phyloP scores from a whole-genome alignment of 2,888 invertebrate genomes.

The Agrotis clavis region DNA sequence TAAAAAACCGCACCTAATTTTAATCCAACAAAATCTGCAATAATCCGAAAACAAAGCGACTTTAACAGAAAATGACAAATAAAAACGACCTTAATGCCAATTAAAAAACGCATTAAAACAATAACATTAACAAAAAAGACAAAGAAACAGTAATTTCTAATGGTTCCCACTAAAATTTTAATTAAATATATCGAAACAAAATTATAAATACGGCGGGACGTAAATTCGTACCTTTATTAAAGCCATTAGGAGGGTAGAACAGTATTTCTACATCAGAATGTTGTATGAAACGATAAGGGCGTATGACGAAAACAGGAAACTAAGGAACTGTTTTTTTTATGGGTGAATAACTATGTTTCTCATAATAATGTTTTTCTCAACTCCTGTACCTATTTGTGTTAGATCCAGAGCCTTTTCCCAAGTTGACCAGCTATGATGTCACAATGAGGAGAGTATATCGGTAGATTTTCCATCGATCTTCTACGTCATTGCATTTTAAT shows the following conservation, averaged over 20 bases:
- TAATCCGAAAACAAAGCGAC: slow-evolving; percentile 17
- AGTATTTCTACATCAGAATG: slow-evolving; percentile 81
- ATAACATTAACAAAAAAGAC: slow-evolving; percentile 51
- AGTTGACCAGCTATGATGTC: too few relatives aligned
- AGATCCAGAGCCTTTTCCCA: too few relatives aligned
- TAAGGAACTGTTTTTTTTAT: background rate
- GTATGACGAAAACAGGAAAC: slow-evolving; percentile 28
- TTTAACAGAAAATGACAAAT: slow-evolving; percentile 25
- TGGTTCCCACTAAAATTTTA: slow-evolving; percentile 84
- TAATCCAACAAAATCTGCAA: slow-evolving; percentile 29
- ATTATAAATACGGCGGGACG: slow-evolving; percentile 87
- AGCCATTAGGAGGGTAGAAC: slow-evolving; percentile 85
- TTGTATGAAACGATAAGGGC: slow-evolving; percentile 65
- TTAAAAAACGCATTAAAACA: slow-evolving; percentile 44
- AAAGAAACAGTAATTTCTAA: slow-evolving; percentile 55
- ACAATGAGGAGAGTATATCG: too few relatives aligned
- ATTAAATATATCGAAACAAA: slow-evolving; percentile 90
- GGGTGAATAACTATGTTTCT: too few relatives aligned
- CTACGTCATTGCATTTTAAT: background rate
- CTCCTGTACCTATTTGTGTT: too few relatives aligned
- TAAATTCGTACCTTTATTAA: slow-evolving; percentile 90
- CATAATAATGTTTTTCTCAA: too few relatives aligned
- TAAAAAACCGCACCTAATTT: slow-evolving; percentile 22
- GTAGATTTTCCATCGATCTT: background rate
- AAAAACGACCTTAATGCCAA: slow-evolving; percentile 42